phyloP scores from a whole-genome alignment of 2,888 invertebrate species.

The Mythimna pallens region DNA sequence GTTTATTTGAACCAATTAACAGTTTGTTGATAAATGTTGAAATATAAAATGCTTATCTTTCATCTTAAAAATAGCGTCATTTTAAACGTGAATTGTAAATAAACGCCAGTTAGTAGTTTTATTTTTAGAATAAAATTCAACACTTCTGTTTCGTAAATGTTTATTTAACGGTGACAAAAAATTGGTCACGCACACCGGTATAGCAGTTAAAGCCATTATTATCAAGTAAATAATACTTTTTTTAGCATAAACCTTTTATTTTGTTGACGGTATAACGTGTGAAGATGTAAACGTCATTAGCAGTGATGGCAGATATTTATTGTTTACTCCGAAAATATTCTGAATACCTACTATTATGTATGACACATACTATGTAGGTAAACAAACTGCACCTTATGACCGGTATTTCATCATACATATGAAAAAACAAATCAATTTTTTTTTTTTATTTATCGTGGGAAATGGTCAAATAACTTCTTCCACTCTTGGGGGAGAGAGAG shows the following conservation, averaged over 20 bases:
- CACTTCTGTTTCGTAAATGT: slow-evolving; percentile 19
- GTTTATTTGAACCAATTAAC: neutral
- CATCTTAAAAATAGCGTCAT: neutral
- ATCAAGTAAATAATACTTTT: slow-evolving; percentile 1
- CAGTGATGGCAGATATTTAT: slow-evolving; percentile 1
- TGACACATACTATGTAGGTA: neutral
- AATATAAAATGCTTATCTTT: neutral
- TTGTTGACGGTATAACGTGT: neutral
- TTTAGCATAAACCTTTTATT: neutral
- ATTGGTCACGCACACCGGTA: slow-evolving; percentile 2
- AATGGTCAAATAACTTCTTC: too few relatives aligned
- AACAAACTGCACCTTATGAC: neutral
- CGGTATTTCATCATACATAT: neutral
- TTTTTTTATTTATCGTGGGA: too few relatives aligned
- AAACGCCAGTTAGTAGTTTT: neutral
- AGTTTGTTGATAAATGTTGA: neutral
- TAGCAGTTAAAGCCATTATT: neutral
- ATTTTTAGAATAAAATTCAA: slow-evolving; percentile 10
- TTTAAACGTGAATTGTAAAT: neutral
- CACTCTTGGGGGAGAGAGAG: too few relatives aligned
- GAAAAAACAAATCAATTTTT: neutral
- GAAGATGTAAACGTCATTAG: slow-evolving; percentile 15
- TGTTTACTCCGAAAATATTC: slow-evolving; percentile 11
- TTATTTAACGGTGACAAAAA: slow-evolving; percentile 24
- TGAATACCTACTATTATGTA: neutral